These are phyloP conservation scores for Caerostris darwini DNA, from an alignment of 1,140 invertebrate genomes.

Conservation along the genomic window DNA sequence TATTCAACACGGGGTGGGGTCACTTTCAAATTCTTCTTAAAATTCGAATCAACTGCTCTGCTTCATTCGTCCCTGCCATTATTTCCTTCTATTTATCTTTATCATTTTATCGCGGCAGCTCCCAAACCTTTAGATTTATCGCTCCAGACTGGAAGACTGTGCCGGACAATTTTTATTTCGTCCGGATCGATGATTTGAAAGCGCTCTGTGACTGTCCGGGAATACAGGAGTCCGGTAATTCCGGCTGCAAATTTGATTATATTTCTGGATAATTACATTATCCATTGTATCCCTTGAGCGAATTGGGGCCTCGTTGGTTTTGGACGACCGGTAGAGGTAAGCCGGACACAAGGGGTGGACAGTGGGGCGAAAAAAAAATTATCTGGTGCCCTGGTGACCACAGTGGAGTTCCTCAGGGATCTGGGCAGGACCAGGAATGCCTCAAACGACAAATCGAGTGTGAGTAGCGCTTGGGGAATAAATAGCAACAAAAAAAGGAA, in stretches of 20 bases:
- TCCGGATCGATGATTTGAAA: constrained; percentile 71
- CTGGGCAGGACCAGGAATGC: constrained; percentile 56
- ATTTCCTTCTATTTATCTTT: constrained; percentile 48
- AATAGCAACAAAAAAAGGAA: constrained; percentile 57
- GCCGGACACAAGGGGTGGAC: constrained; percentile 3
- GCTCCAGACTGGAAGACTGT: constrained; percentile 40
- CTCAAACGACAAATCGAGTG: constrained; percentile 68
- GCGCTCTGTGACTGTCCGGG: constrained; percentile 45
- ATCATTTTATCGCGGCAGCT: constrained; percentile 53
- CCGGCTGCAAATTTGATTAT: constrained; percentile 64
- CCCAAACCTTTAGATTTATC: constrained; percentile 47
- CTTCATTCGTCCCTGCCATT: constrained; percentile 28
- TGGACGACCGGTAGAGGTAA: constrained; percentile 25
- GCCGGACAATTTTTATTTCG: constrained; percentile 49
- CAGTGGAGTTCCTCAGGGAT: constrained; percentile 40
- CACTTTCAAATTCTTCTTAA: constrained; percentile 57
- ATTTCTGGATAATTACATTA: constrained; percentile 69
- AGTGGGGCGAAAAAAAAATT: constrained; percentile 16
- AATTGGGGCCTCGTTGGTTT: constrained; percentile 16
- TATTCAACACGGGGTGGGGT: constrained; percentile 2
- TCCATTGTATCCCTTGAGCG: constrained; percentile 63
- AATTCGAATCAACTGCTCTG: constrained; percentile 38
- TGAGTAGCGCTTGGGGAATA: constrained; percentile 69
- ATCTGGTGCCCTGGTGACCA: constrained; percentile 63
- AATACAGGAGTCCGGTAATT: constrained; percentile 57